Percentiles rank a stretch among this genome's conserved stretches.
phyloP scores from a whole-genome alignment of 2,113 vertebrate genomes.

The Thunnus maccoyii region DNA sequence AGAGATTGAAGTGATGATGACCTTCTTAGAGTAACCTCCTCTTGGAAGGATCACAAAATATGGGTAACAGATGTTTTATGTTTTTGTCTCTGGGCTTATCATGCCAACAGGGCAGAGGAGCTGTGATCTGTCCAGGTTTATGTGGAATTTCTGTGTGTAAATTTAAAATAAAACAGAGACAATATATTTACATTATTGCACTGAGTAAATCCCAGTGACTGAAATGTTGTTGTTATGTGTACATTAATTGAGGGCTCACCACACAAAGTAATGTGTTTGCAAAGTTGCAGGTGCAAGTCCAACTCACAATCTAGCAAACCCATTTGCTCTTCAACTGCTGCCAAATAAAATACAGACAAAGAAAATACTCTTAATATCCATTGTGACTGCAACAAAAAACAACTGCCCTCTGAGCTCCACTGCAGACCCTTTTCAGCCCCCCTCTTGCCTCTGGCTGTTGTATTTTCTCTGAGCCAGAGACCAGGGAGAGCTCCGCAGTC shows the following conservation, averaged over 20 bases:
- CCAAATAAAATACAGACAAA: neutral
- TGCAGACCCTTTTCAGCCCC: slow-evolving; percentile 38
- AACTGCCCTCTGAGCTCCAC: slow-evolving; percentile 19
- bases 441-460: slow-evolving; percentile 62
- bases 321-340: neutral
- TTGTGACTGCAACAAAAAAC: slow-evolving; percentile 31
- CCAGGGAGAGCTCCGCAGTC: slow-evolving; percentile 52
- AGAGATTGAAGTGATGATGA: slow-evolving; percentile 64
- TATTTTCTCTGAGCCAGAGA: slow-evolving; percentile 65
- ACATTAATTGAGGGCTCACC: neutral
- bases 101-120: slow-evolving; percentile 44
- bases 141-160: slow-evolving; percentile 5
- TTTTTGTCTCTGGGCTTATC: slow-evolving; percentile 65
- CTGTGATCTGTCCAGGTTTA: slow-evolving; percentile 30
- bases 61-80: slow-evolving; percentile 77
- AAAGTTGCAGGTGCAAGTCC: slow-evolving; percentile 23
- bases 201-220: neutral
- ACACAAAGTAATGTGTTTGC: neutral
- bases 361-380: slow-evolving; percentile 5
- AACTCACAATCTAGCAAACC: slow-evolving; percentile 10
- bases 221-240: neutral
- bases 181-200: neutral
- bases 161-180: slow-evolving; percentile 19
- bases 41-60: slow-evolving; percentile 62
- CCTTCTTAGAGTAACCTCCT: slow-evolving; percentile 55